Evolutionary conservation across 2,797 vertebrate species (phyloP).

Genomic region (Halcyon chelicuti): DNA sequence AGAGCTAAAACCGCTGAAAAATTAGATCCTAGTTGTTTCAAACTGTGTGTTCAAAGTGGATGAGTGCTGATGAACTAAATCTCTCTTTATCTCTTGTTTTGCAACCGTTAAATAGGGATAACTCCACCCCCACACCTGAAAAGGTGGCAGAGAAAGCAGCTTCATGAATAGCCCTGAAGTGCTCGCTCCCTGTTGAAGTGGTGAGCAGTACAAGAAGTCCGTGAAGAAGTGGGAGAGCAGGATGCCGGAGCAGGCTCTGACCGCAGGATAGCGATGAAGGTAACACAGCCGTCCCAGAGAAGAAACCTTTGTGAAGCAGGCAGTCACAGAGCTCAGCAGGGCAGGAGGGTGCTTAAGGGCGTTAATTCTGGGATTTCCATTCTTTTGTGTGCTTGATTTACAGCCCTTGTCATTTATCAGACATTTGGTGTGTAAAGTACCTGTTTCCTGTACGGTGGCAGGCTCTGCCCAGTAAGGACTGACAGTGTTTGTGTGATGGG

Average conservation of each 20-base stretch:
- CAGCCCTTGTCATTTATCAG: neutral
- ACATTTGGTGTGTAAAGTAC: neutral
- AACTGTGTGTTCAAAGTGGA: neutral
- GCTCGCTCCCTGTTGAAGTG: neutral
- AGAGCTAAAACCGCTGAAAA: neutral
- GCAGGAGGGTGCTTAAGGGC: neutral
- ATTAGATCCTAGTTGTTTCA: neutral
- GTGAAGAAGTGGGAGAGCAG: neutral
- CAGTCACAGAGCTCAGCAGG: neutral
- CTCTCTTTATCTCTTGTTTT: neutral
- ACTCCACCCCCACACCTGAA: neutral
- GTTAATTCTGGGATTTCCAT: neutral
- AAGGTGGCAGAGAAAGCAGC: neutral
- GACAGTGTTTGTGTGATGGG: neutral
- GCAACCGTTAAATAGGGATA: neutral
- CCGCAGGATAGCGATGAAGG: neutral
- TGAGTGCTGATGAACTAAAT: neutral
- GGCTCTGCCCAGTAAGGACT: neutral
- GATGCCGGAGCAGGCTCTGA: neutral
- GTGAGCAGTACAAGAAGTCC: neutral
- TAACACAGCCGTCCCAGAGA: neutral
- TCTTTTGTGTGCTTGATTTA: neutral
- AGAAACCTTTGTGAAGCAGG: neutral
- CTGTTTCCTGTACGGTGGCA: neutral
- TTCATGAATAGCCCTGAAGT: neutral